Base-by-base conservation (phyloP, 2,113 vertebrate species). In the Mesocricetus auratus region DNA sequence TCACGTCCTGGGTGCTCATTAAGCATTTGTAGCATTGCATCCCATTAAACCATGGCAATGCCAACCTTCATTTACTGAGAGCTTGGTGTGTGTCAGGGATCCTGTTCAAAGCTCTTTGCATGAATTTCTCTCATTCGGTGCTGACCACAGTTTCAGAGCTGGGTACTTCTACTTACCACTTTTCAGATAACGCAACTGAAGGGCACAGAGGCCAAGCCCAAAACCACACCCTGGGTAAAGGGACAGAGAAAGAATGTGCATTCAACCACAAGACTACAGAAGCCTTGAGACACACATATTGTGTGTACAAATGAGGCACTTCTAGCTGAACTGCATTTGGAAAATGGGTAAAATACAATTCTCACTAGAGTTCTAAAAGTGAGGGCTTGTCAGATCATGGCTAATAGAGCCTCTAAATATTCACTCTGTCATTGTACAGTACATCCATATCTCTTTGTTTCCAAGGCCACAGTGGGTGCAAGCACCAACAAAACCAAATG, bases 101-200 rank as follows among this genome's bases (percentile, higher is more conserved):
- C 21, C 71, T 82, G 58, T 64, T 53, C 94, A 56, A 62, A 71
- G 85, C 53, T 74, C 56, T 58, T 64, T 7, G 2, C 58, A 1
- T 64, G 19, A 66, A 56, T 81, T 73, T 74, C 2, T 60, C 74
- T 87, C 83, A 39, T 60, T 86, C 3, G 13, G 9, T 78, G 24
- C 31, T 85, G 75, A 79, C 69, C 62, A 85, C 69, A 77, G 47
- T 64, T n/a, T 88, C 62, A 83, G 53, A 91, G 31, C 26, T 6
- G 71, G 9, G 47, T 39, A 29, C 21, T 24, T 94, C 50, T 36
- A 50, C 16, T 50, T 47, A 62, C 60, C n/a, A 24, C 69, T 83
- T 81, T 90, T 90, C 85, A 95, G 91, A 73, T 69, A 78, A n/a
- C 66, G 56, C 87, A 60, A 60, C 53, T 26, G 5, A 90, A 81